These are phyloP conservation scores for Laticauda colubrina DNA, from an alignment of 2,113 vertebrate species.

Conservation along the genomic window DNA sequence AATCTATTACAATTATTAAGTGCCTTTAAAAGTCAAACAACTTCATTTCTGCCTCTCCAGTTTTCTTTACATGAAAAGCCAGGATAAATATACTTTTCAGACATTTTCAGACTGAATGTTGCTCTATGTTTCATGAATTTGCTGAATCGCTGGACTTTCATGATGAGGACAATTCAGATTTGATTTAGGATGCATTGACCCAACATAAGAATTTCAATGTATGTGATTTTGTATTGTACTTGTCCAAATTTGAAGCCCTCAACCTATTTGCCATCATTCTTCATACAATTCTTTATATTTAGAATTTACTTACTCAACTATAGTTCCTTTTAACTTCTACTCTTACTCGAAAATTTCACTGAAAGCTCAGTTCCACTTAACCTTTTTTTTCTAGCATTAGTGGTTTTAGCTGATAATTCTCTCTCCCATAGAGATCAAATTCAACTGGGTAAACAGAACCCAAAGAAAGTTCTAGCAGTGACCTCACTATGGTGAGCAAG, in stretches of 20 bases:
- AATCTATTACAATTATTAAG: background rate
- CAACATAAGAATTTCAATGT: background rate
- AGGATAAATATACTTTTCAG: background rate
- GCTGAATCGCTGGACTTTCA: background rate
- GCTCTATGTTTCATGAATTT: background rate
- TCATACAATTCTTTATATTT: background rate
- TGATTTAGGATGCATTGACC: background rate
- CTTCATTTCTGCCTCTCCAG: background rate
- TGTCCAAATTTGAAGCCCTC: background rate
- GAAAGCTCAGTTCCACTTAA: background rate
- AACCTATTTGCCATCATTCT: background rate
- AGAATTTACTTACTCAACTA: background rate
- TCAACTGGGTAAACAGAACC: conserved; percentile 1
- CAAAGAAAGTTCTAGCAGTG: background rate
- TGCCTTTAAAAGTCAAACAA: background rate
- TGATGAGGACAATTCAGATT: background rate
- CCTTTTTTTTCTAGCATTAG: background rate
- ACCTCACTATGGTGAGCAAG: background rate
- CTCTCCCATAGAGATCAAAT: background rate
- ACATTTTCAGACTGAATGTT: background rate
- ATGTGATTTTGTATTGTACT: background rate
- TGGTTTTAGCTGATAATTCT: background rate
- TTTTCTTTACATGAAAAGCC: background rate
- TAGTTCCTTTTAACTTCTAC: background rate
- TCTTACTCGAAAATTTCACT: background rate